Percentiles rank a stretch among this genome's conserved stretches.
Conservation (phyloP, 1,140 invertebrate species). For the Sitobion miscanthi region DNA sequence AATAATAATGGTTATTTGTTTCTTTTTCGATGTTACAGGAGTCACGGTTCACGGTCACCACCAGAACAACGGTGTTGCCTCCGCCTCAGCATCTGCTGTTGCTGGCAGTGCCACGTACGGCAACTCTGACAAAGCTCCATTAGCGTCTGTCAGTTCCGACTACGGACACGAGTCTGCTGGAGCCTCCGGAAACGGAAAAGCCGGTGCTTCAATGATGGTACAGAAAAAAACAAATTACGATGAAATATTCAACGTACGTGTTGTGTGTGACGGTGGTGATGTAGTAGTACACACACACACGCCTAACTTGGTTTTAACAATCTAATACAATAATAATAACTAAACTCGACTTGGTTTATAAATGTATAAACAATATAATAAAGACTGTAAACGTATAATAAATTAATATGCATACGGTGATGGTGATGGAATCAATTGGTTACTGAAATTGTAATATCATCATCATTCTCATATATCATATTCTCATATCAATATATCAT, state of each 20-base stretch:
- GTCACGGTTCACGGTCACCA: not conserved
- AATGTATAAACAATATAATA: not conserved
- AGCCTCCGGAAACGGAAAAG: not conserved
- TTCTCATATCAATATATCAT: not conserved
- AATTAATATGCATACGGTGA: not conserved
- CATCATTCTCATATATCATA: not conserved
- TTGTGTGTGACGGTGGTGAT: conserved; percentile 33
- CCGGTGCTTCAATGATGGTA: conserved; percentile 17
- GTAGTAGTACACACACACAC: conserved; percentile 9
- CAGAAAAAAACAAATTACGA: conserved; percentile 46
- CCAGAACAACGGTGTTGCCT: not conserved
- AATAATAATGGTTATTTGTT: not conserved
- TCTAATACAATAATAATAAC: conserved; percentile 22
- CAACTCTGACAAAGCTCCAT: not conserved
- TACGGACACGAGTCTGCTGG: conserved; percentile 15
- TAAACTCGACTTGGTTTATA: not conserved
- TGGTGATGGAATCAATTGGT: not conserved
- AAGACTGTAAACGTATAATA: not conserved
- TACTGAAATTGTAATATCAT: not conserved
- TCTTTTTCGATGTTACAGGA: not conserved
- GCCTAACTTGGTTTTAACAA: conserved; percentile 17
- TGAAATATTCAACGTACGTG: conserved; percentile 56
- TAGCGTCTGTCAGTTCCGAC: not conserved
- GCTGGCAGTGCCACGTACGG: not conserved
- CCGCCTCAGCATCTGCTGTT: not conserved